Percentiles rank a stretch among this genome's conserved stretches.
phyloP scores from a whole-genome alignment of 2,888 invertebrate genomes.

The Mesorhabditis sp. region DNA sequence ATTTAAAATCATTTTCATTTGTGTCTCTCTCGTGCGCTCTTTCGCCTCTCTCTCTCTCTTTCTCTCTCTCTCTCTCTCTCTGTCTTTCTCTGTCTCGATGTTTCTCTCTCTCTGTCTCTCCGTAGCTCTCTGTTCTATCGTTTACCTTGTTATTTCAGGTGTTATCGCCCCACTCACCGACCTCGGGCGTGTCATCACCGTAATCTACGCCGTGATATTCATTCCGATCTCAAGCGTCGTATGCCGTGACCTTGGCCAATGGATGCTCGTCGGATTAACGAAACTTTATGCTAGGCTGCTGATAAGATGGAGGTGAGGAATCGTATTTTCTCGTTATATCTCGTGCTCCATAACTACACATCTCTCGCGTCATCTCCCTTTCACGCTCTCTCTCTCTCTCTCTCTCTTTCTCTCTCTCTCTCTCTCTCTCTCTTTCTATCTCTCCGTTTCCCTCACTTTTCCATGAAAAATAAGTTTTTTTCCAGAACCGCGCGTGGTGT shows the following conservation, averaged over 20 bases:
- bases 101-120: background rate
- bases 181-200: conserved; percentile 24
- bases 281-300: conserved; percentile 34
- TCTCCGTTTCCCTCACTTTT: no score
- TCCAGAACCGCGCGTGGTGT: background rate
- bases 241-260: conserved; percentile 38
- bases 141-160: conserved; percentile 18
- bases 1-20: no score
- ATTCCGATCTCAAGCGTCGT: conserved; percentile 35
- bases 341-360: no score
- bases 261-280: conserved; percentile 32
- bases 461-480: background rate
- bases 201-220: conserved; percentile 34
- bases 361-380: no score
- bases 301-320: conserved; percentile 24
- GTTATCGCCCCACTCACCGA: conserved; percentile 33
- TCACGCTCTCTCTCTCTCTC: no score
- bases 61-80: no score
- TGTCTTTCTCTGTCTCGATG: no score
- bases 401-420: no score
- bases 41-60: no score
- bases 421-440: no score
- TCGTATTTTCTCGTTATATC: background rate
- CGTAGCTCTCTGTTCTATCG: background rate
- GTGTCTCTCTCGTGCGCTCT: background rate